Evolutionary conservation across 2,113 vertebrate genomes (phyloP).

Genomic region (Stegastes partitus): DNA sequence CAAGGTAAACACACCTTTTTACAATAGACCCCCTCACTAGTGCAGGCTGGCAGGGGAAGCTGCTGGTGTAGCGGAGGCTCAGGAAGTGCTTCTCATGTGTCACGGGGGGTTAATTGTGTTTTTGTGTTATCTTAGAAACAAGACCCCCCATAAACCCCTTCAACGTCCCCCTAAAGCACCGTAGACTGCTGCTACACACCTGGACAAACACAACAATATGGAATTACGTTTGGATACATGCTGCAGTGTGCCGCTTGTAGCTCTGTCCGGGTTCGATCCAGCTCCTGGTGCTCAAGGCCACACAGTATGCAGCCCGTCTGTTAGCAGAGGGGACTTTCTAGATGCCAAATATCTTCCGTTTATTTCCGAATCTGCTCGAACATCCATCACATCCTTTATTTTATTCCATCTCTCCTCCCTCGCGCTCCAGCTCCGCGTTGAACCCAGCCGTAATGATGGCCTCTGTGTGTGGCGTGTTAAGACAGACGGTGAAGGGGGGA

Average conservation of each 20-base stretch:
- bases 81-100: conserved; percentile 80
- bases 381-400: conserved; percentile 1
- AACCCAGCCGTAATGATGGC: conserved; percentile 52
- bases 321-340: background rate
- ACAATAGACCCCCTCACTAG: conserved; percentile 76
- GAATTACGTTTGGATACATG: conserved; percentile 28
- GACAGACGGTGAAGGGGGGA: conserved; percentile 51
- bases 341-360: conserved; percentile 26
- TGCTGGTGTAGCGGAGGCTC: conserved; percentile 60
- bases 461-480: conserved; percentile 74
- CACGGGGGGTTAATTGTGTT: conserved; percentile 82
- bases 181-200: conserved; percentile 63
- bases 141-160: conserved; percentile 69
- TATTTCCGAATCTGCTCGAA: conserved; percentile 7
- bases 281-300: background rate
- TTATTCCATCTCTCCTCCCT: conserved; percentile 1
- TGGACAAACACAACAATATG: conserved; percentile 79
- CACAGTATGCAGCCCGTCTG: background rate
- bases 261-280: background rate
- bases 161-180: conserved; percentile 25
- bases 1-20: conserved; percentile 79
- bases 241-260: background rate
- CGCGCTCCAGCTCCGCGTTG: background rate
- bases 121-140: conserved; percentile 84
- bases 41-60: conserved; percentile 60